These are phyloP conservation scores for Perca schrenkii DNA, from an alignment of 2,113 vertebrate species.

Conservation along the genomic window DNA sequence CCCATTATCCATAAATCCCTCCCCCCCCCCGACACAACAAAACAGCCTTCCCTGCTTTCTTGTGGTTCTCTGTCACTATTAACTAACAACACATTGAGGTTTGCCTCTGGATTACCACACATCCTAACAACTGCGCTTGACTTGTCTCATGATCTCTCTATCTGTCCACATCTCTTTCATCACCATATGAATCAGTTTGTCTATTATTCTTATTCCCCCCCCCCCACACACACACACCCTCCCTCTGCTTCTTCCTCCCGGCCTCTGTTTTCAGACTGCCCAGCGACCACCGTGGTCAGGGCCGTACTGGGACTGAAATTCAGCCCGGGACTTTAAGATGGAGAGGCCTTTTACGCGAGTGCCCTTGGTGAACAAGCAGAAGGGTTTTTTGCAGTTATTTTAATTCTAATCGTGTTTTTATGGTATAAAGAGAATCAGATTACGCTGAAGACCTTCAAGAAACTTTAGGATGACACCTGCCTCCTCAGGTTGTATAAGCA, in stretches of 20 bases:
- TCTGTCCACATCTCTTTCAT: slow-evolving; percentile 44
- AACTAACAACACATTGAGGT: slow-evolving; percentile 56
- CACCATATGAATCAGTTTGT: slow-evolving; percentile 29
- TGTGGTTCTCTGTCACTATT: slow-evolving; percentile 44
- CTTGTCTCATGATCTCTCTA: slow-evolving; percentile 21
- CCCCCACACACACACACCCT: no score
- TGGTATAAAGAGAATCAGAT: no score
- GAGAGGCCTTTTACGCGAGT: no score
- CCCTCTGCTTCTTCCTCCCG: neutral
- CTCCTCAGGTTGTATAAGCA: no score
- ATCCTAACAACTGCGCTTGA: slow-evolving; percentile 19
- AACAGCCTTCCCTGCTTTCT: slow-evolving; percentile 21
- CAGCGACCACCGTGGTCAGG: slow-evolving; percentile 42
- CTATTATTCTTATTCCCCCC: slow-evolving; percentile 20
- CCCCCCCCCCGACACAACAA: slow-evolving; percentile 28
- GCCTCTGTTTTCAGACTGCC: neutral
- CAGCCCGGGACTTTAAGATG: no score
- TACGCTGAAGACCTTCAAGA: no score
- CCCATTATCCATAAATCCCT: slow-evolving; percentile 74
- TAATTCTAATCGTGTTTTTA: no score
- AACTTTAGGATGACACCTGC: no score
- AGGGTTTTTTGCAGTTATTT: no score
- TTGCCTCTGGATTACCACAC: slow-evolving; percentile 36
- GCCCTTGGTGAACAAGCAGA: no score
- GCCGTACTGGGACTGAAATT: no score